These are phyloP conservation scores for Ochropleura leucogaster DNA, from an alignment of 2,888 invertebrate species.

Conservation along the genomic window DNA sequence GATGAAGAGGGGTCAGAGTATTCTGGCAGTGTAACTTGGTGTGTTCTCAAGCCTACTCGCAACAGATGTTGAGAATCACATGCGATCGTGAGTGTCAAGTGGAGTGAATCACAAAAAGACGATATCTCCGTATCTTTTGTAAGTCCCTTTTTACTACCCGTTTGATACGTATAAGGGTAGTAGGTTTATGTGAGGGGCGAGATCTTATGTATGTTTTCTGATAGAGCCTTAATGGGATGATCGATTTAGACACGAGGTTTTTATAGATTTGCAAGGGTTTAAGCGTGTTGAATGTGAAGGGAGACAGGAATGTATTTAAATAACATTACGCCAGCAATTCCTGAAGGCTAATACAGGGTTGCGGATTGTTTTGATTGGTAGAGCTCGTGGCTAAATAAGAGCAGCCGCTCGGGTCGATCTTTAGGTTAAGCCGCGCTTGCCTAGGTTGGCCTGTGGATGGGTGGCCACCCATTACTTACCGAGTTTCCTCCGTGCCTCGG, in stretches of 20 bases:
- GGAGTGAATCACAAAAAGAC: conserved; percentile 30
- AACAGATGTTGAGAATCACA: conserved; percentile 50
- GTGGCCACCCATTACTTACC: too few relatives aligned
- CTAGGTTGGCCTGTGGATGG: too few relatives aligned
- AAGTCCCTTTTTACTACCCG: conserved; percentile 24
- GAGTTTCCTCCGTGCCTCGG: too few relatives aligned
- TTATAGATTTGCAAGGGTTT: neutral
- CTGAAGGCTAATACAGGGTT: neutral
- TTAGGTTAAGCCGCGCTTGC: too few relatives aligned
- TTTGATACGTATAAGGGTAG: conserved; percentile 18
- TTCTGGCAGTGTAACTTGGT: neutral
- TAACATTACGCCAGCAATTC: neutral
- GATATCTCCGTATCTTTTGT: conserved; percentile 40
- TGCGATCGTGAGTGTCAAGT: conserved; percentile 45
- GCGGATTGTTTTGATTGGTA: too few relatives aligned
- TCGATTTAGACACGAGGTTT: conserved; percentile 1
- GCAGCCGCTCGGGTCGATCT: too few relatives aligned
- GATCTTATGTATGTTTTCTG: conserved; percentile 25
- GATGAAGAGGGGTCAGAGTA: conserved; percentile 4
- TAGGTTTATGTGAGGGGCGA: conserved; percentile 17
- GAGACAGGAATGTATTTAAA: neutral
- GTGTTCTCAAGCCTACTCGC: conserved; percentile 6
- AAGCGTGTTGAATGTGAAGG: neutral
- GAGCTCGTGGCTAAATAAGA: too few relatives aligned
- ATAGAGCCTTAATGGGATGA: neutral